Conservation (phyloP, 2,797 vertebrate species). For the Xenops minutus region DNA sequence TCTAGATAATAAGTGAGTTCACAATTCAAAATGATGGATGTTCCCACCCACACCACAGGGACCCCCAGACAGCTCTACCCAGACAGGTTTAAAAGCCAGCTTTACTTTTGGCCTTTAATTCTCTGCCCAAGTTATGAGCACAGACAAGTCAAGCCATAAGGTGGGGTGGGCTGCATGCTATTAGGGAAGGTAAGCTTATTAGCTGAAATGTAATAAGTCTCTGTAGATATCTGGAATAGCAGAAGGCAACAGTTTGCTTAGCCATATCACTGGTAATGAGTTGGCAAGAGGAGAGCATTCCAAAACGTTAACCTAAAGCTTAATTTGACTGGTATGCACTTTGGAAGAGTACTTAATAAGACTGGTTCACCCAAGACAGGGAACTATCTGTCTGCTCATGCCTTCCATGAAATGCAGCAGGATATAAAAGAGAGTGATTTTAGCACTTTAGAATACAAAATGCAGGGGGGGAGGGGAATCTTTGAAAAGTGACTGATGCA, state of each 20-base stretch:
- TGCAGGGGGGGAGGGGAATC: background rate
- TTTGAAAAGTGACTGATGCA: constrained; percentile 13
- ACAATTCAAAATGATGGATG: background rate
- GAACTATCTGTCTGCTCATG: constrained; percentile 7
- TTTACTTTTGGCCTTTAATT: background rate
- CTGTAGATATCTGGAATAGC: background rate
- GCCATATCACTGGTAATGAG: constrained; percentile 26
- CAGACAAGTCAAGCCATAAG: constrained; percentile 29
- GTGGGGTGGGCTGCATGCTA: background rate
- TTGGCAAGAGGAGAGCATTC: constrained; percentile 34
- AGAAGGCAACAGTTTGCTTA: constrained; percentile 52
- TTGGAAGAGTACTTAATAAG: background rate
- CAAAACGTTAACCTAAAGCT: constrained; percentile 6
- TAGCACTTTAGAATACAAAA: constrained; percentile 19
- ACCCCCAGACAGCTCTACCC: background rate
- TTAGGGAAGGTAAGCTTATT: constrained; percentile 44
- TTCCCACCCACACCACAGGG: background rate
- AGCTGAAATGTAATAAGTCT: constrained; percentile 27
- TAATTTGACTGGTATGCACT: constrained; percentile 20
- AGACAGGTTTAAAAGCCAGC: background rate
- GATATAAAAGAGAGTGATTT: background rate
- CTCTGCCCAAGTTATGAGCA: background rate
- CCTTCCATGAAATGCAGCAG: background rate
- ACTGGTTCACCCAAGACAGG: background rate
- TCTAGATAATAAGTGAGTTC: background rate